Conservation (phyloP, 2,797 vertebrate genomes). For the Labeo calbasu region DNA sequence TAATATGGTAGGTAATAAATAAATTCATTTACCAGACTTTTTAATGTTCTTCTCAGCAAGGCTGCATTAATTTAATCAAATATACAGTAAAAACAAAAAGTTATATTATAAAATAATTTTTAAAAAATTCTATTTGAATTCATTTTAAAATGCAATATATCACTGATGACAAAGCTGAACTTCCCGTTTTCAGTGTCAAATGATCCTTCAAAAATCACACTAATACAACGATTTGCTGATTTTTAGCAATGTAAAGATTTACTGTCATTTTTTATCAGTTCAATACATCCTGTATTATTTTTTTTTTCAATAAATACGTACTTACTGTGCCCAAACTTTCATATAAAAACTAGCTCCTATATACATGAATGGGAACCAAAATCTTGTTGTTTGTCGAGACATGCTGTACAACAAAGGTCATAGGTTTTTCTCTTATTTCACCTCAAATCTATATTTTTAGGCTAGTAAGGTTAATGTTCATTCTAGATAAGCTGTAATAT, state of each 20-base stretch:
- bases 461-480: background rate
- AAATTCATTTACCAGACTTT: background rate
- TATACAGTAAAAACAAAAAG: background rate
- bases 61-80: background rate
- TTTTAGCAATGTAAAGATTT: background rate
- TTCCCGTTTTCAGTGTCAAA: background rate
- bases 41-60: background rate
- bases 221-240: background rate
- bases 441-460: constrained; percentile 1
- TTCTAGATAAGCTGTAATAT: background rate
- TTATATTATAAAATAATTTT: background rate
- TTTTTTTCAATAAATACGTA: background rate
- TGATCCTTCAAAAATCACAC: background rate
- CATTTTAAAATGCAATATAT: no score
- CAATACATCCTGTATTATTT: background rate
- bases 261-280: background rate
- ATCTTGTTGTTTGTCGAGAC: background rate
- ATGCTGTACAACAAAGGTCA: no score
- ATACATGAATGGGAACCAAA: background rate
- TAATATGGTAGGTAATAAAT: background rate
- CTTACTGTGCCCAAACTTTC: background rate
- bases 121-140: background rate
- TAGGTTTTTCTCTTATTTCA: no score
- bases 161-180: no score
- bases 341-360: background rate